These are phyloP conservation scores for Oxyruncus cristatus DNA, from an alignment of 2,113 vertebrate genomes.

Conservation along the genomic window DNA sequence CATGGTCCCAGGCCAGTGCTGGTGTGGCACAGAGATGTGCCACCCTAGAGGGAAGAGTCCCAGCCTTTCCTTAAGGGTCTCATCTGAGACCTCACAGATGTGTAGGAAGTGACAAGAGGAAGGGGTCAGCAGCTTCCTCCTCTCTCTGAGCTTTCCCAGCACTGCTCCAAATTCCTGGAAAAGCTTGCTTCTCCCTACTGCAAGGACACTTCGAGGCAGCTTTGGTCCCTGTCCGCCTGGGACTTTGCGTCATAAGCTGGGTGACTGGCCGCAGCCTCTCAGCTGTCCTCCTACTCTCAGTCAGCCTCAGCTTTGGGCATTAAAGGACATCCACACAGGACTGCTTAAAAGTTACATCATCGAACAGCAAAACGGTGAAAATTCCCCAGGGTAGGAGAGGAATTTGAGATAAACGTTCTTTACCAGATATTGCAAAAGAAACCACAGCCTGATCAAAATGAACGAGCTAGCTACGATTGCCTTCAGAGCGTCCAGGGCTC, in stretches of 20 bases:
- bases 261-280: neutral
- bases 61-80: neutral
- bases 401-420: slow-evolving; percentile 41
- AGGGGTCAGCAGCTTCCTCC: neutral
- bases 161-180: neutral
- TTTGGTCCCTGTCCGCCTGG: neutral
- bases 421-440: slow-evolving; percentile 28
- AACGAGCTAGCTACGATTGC: neutral
- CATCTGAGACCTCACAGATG: neutral
- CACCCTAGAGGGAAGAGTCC: neutral
- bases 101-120: neutral
- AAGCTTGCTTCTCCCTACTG: neutral
- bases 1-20: accelerated
- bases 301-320: neutral
- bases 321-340: neutral
- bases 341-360: slow-evolving; percentile 24
- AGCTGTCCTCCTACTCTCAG: neutral
- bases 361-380: slow-evolving; percentile 33
- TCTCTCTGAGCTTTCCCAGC: neutral
- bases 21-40: neutral
- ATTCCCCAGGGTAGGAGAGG: slow-evolving; percentile 7
- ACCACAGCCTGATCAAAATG: neutral
- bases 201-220: accelerated
- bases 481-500: neutral
- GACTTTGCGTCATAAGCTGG: neutral